Conservation (phyloP, 2,888 invertebrate species). For the Dione juno region DNA sequence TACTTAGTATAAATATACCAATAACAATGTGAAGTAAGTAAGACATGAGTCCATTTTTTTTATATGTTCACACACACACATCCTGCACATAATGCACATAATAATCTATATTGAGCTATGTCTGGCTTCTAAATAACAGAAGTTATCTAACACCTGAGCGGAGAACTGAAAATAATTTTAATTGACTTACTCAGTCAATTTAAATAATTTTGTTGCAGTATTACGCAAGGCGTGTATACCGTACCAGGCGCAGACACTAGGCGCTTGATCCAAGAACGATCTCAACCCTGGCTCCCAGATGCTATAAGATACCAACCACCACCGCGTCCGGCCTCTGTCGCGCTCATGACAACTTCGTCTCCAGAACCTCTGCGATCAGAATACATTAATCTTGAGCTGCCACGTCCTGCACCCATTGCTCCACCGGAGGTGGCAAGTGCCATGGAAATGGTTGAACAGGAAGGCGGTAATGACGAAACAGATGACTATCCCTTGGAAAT, state of each 20-base stretch:
- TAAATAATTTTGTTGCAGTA: background rate
- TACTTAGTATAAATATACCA: too few species aligned
- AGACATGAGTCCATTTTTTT: too few species aligned
- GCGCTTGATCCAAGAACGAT: background rate
- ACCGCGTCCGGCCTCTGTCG: constrained; percentile 4
- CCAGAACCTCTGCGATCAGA: background rate
- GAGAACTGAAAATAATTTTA: background rate
- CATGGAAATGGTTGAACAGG: background rate
- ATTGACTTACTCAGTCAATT: background rate
- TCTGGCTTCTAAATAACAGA: too few species aligned
- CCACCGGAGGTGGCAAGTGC: background rate
- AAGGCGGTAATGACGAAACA: background rate
- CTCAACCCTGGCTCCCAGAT: constrained; percentile 4
- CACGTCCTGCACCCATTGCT: background rate
- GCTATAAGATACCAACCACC: constrained; percentile 8
- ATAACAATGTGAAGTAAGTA: too few species aligned
- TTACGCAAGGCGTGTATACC: background rate
- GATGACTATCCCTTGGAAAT: background rate
- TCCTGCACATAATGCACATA: too few species aligned
- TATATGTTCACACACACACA: too few species aligned
- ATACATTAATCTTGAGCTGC: too few species aligned
- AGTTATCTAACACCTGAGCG: background rate
- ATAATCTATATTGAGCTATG: too few species aligned
- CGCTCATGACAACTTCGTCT: background rate
- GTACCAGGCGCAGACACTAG: background rate